A percentile compares a stretch with the other conserved stretches of the same genome.
Conservation (phyloP, 2,113 vertebrate species). For the Actenoides lindsayi region DNA sequence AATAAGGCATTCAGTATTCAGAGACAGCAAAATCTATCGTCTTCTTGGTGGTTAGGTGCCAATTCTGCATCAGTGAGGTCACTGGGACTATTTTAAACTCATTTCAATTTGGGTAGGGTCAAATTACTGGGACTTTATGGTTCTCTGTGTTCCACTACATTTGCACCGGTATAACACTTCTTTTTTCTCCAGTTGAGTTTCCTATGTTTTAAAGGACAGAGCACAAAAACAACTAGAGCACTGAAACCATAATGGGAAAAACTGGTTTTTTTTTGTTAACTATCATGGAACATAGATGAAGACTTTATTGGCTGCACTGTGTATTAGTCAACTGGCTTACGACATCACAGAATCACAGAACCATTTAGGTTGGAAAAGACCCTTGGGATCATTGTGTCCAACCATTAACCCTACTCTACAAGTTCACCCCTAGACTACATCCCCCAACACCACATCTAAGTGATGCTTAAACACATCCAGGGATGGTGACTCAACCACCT, state of each 20-base stretch:
- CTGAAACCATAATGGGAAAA: neutral
- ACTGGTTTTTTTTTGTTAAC: neutral
- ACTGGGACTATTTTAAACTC: slow-evolving; percentile 30
- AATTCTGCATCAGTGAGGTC: slow-evolving; percentile 14
- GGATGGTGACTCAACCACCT: too few relatives aligned
- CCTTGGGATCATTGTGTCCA: too few relatives aligned
- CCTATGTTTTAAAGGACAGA: neutral
- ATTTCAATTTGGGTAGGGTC: slow-evolving; percentile 21
- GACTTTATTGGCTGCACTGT: neutral
- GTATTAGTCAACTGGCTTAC: neutral
- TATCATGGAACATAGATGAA: neutral
- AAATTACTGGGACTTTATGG: neutral
- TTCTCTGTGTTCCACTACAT: neutral
- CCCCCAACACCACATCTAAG: too few relatives aligned
- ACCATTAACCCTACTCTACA: too few relatives aligned
- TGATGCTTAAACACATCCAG: too few relatives aligned
- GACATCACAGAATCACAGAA: neutral
- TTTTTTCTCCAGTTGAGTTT: neutral
- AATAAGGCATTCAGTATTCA: slow-evolving; percentile 53
- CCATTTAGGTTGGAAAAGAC: too few relatives aligned
- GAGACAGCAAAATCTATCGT: neutral
- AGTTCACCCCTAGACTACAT: too few relatives aligned
- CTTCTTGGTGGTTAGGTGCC: neutral
- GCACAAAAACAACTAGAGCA: neutral
- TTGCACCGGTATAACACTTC: neutral